Evolutionary conservation across 1,140 invertebrate genomes (phyloP), one percentile per base, ranked within the genome.

Genomic region (Drosophila ogumai): DNA sequence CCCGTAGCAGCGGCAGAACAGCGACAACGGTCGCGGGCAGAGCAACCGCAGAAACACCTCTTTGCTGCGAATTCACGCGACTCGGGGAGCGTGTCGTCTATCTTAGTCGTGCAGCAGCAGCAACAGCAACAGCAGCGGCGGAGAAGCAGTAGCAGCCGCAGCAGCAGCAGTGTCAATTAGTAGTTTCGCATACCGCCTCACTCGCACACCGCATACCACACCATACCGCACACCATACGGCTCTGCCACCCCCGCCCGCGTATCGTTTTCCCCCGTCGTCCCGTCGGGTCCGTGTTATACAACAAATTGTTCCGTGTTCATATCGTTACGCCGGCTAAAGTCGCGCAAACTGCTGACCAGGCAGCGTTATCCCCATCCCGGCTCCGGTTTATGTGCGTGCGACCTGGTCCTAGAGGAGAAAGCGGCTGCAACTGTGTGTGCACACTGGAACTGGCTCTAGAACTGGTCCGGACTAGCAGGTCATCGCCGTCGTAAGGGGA

Each of bases 31-130:
- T 59, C 75, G 67, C 78, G 49, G 58, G 46, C 52, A 52, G 56
- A 63, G 64, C 55, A 71, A 73, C 74, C 60, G 60, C 65, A 66
- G 32, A 69, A 75, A 75, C 59, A 75, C 59, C 28, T 66, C 63
- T 52, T 73, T 44, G 71, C 74, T 65, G 54, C 73, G 63, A 76
- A 57, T 38, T 67, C 25, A 38, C 32, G 59, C 41, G 73, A 76
- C 31, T 75, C 54, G 72, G 52, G 57, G 49, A 75, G 43, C 50
- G 67, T 82, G 75, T 85, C 65, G 72, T 69, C 72, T 63, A 68
- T 76, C 63, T 58, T 66, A 60, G 64, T 78, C 75, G 80, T 81
- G 80, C 76, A 82, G 82, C 82, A 87, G 82, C 79, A 87, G 61
- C 76, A 69, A 47, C 71, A 73, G 47, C n/a, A 41, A 43, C 4